Conservation (phyloP, 2,888 invertebrate genomes). For the Temnothorax ravouxi region DNA sequence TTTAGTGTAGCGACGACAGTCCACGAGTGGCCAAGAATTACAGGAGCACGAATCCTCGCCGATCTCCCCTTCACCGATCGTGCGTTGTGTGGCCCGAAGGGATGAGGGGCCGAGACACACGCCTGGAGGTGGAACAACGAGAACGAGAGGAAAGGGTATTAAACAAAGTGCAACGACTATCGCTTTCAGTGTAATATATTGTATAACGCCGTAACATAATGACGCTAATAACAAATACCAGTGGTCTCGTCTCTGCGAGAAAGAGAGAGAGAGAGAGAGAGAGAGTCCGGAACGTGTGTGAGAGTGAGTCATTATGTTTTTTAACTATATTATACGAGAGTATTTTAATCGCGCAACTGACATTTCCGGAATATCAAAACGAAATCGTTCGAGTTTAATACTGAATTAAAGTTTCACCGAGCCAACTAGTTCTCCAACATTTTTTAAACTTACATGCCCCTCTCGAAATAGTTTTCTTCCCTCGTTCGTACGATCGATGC, state of each 20-base stretch:
- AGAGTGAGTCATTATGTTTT: conserved; percentile 45
- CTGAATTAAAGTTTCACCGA: conserved; percentile 49
- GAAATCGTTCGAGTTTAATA: conserved; percentile 51
- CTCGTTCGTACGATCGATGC: not conserved
- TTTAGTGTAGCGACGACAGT: conserved; percentile 67
- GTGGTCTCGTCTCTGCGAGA: conserved; percentile 36
- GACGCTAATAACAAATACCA: conserved; percentile 39
- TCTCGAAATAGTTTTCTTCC: conserved; percentile 13
- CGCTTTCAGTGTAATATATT: conserved; percentile 85
- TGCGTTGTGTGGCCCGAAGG: not conserved
- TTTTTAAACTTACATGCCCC: conserved; percentile 12
- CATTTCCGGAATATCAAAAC: conserved; percentile 52
- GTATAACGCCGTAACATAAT: conserved; percentile 74
- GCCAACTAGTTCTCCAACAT: conserved; percentile 9
- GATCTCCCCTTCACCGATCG: not conserved
- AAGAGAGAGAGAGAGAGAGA: not conserved
- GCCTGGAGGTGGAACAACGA: conserved; percentile 48
- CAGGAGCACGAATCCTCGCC: not conserved
- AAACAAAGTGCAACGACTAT: conserved; percentile 82
- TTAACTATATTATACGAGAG: conserved; percentile 23
- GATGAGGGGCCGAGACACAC: conserved; percentile 27
- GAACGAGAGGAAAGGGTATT: conserved; percentile 65
- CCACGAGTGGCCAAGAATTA: conserved; percentile 49
- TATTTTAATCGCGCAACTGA: conserved; percentile 38
- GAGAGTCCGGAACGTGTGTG: conserved; percentile 1